Conservation (phyloP, 2,113 vertebrate species). For the Greenwoodochromis staneri region DNA sequence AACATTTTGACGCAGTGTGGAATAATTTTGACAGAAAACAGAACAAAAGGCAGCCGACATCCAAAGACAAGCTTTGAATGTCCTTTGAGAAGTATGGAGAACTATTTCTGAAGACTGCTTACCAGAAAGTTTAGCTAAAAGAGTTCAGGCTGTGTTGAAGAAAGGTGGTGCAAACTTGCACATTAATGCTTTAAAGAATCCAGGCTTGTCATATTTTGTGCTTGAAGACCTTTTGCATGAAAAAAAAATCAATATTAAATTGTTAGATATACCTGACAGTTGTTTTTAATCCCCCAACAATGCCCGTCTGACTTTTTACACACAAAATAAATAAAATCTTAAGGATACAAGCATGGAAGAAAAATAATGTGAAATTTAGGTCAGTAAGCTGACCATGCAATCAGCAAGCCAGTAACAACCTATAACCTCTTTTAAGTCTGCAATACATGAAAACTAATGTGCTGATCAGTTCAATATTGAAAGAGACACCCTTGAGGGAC, state of each 20-base stretch:
- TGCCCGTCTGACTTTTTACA: not conserved
- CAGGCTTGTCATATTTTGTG: not conserved
- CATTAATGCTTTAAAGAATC: not conserved
- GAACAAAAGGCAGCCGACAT: not conserved
- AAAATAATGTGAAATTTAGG: not conserved
- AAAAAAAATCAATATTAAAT: not conserved
- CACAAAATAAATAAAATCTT: not conserved
- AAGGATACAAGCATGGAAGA: not conserved
- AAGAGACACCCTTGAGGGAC: conserved; percentile 55
- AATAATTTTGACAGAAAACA: not conserved
- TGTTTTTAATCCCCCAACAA: not conserved
- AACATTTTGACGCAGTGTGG: not conserved
- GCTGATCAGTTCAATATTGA: conserved; percentile 38
- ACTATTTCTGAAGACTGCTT: not conserved
- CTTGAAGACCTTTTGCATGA: not conserved
- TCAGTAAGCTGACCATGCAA: conserved; percentile 15
- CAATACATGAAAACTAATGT: conserved; percentile 38
- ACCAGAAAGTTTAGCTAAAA: not conserved
- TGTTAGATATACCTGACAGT: not conserved
- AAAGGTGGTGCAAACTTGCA: not conserved
- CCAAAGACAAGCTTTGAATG: not conserved
- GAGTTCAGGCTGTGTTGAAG: not conserved
- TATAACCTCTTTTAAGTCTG: conserved; percentile 23
- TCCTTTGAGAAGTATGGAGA: not conserved
- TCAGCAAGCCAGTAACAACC: conserved; percentile 22